Evolutionary conservation across 2,797 vertebrate species (phyloP).

Genomic region (Etheostoma nigrum): DNA sequence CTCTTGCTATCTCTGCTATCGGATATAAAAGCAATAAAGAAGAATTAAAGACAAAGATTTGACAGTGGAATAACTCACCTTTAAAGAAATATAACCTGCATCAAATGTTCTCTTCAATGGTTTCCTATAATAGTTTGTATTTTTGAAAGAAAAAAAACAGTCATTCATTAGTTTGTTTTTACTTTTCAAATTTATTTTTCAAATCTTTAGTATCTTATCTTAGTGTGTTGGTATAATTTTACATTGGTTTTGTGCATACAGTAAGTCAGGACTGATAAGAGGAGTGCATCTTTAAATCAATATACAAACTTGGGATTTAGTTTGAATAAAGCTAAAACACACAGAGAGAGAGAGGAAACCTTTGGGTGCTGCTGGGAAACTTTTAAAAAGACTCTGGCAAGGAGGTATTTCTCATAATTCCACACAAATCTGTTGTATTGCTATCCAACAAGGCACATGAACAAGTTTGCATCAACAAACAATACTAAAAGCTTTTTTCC

Average conservation of each 20-base stretch:
- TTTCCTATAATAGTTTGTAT: too few species aligned
- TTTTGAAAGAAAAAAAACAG: background rate
- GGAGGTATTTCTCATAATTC: constrained; percentile 44
- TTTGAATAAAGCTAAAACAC: constrained; percentile 67
- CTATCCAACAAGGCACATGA: constrained; percentile 71
- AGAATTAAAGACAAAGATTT: too few species aligned
- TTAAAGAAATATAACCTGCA: too few species aligned
- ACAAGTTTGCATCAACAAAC: constrained; percentile 45
- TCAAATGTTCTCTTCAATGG: too few species aligned
- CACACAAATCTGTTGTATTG: constrained; percentile 41
- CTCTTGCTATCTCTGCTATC: too few species aligned
- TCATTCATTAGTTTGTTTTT: constrained; percentile 34
- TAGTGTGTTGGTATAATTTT: constrained; percentile 76
- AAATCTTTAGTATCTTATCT: constrained; percentile 69
- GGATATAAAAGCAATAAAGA: too few species aligned
- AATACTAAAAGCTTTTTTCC: constrained; percentile 49
- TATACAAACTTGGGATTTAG: constrained; percentile 41
- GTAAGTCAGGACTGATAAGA: constrained; percentile 67
- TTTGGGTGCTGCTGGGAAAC: constrained; percentile 40
- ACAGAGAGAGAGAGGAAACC: constrained; percentile 30
- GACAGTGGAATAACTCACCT: too few species aligned
- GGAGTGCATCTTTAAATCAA: constrained; percentile 67
- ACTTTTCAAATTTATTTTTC: constrained; percentile 69
- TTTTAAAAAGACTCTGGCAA: constrained; percentile 29
- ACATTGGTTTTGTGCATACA: constrained; percentile 74